These are phyloP conservation scores for Brachyptera risi DNA, from an alignment of 2,888 invertebrate genomes.

Conservation along the genomic window DNA sequence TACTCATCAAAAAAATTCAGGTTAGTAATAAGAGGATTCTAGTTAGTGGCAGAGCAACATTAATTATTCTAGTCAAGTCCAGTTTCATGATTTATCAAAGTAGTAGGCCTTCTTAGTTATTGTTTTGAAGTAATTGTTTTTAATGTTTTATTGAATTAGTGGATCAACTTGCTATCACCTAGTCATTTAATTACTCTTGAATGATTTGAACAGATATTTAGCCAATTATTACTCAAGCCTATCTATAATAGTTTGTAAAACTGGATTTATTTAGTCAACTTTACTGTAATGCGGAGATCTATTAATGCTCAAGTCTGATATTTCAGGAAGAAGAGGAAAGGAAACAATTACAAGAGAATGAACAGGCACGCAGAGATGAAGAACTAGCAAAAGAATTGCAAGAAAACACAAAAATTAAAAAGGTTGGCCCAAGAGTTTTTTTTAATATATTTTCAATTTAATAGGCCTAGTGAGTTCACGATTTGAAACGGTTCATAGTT, in stretches of 20 bases:
- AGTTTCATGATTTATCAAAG: no score
- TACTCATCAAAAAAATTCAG: background rate
- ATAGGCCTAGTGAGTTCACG: no score
- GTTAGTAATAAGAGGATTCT: background rate
- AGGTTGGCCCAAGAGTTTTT: background rate
- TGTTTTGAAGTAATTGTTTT: no score
- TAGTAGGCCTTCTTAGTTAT: no score
- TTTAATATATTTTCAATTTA: no score
- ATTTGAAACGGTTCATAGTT: no score
- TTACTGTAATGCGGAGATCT: background rate
- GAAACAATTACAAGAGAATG: slow-evolving; percentile 36
- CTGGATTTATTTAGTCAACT: background rate
- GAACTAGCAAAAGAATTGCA: slow-evolving; percentile 47
- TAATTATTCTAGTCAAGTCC: no score
- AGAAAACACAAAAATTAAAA: slow-evolving; percentile 44
- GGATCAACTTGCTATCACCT: no score
- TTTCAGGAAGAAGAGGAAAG: slow-evolving; percentile 29
- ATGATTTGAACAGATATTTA: background rate
- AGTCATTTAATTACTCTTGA: no score
- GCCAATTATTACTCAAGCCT: background rate
- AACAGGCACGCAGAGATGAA: slow-evolving; percentile 43
- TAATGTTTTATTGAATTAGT: no score
- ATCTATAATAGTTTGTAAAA: background rate
- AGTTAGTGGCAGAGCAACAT: no score
- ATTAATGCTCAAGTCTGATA: background rate